Evolutionary conservation across 2,797 vertebrate genomes (phyloP), one percentile per base, ranked within the genome.

Genomic region (Brotula barbata): DNA sequence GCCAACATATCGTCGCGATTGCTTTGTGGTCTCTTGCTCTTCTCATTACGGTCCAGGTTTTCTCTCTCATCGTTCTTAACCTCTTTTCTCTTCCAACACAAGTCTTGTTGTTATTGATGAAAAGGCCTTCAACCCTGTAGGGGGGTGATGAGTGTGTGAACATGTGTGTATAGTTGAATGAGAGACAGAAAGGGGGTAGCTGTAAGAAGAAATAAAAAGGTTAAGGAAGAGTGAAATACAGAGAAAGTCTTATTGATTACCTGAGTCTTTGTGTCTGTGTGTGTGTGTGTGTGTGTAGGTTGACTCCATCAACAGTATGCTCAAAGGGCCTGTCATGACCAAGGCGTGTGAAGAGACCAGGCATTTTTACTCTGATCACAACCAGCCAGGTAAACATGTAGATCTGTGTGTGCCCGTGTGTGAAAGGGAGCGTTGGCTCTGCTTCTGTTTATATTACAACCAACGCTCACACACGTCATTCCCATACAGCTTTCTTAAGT

Each of bases 281-380:
- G 43, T 51, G 60, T 51, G 60, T 43, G 51, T 53, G 39, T 50
- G 16, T 37, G 6, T 47, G n/a, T 81, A 99, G 97, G 96, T 98
- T 41, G 97, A 99, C 73, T 92, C 96, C 52, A 99, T 99, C 84
- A 95, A 95, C 75, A 84, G 88, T 22, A 93, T 99, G n/a, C 93
- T 99, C 34, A 98, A 97, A 91, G 96, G 96, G 49, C 69, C 92
- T 4, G 87, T 94, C 77, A 96, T 98, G 94, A 91, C 84, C 67
- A 96, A 94, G 82, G 96, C 96, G 58, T 97, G 96, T 15, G 97
- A 99, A 71, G 95, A 97, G 88, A 98, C 96, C 77, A 95, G 91
- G 87, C 94, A 98, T 89, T 99, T 98, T 83, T 93, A 96, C 75
- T 94, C 95, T 68, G 95, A 98, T 82, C 94, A 95, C 89, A 94